These are phyloP conservation scores for Hormiphora californensis DNA, from an alignment of 37 sponge, comb jelly and placozoan species.

Conservation along the genomic window DNA sequence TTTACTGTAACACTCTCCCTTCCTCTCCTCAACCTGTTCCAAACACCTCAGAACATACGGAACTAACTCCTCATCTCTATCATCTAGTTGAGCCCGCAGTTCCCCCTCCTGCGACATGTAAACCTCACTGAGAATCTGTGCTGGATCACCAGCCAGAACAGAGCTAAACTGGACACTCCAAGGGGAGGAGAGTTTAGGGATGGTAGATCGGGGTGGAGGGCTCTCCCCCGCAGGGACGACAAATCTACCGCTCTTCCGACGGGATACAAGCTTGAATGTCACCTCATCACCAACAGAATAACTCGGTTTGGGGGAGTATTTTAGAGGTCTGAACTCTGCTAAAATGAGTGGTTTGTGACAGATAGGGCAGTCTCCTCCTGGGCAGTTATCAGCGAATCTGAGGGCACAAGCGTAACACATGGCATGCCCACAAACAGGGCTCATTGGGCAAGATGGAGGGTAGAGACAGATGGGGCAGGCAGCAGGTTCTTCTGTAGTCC, in stretches of 20 bases:
- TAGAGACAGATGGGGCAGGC: slow-evolving; percentile 89
- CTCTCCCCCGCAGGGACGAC: background rate
- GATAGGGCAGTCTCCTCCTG: slow-evolving; percentile 47
- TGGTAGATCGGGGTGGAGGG: background rate
- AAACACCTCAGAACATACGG: background rate
- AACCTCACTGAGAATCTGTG: slow-evolving; percentile 4
- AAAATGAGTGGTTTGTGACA: slow-evolving; percentile 41
- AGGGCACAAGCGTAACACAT: slow-evolving; percentile 50
- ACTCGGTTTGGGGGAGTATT: background rate
- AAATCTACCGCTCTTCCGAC: background rate
- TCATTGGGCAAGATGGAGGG: slow-evolving; percentile 61
- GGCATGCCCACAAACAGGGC: slow-evolving; percentile 22
- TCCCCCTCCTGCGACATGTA: slow-evolving; percentile 18
- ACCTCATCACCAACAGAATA: slow-evolving; percentile 19
- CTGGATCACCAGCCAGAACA: background rate
- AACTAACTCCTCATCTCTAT: background rate
- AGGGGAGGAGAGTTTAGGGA: background rate
- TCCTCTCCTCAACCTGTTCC: background rate
- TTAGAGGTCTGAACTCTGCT: slow-evolving; percentile 38
- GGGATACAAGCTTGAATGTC: slow-evolving; percentile 16
- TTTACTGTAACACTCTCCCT: background rate
- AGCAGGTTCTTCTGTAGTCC: slow-evolving; percentile 74
- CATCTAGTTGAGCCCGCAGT: slow-evolving; percentile 11
- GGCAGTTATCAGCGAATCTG: slow-evolving; percentile 18
- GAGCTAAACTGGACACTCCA: slow-evolving; percentile 7